A percentile compares a stretch with the other conserved stretches of the same genome.
These are phyloP conservation scores for Dyspetes luteomarginatus DNA, from an alignment of 2,888 invertebrate species.

Conservation along the genomic window DNA sequence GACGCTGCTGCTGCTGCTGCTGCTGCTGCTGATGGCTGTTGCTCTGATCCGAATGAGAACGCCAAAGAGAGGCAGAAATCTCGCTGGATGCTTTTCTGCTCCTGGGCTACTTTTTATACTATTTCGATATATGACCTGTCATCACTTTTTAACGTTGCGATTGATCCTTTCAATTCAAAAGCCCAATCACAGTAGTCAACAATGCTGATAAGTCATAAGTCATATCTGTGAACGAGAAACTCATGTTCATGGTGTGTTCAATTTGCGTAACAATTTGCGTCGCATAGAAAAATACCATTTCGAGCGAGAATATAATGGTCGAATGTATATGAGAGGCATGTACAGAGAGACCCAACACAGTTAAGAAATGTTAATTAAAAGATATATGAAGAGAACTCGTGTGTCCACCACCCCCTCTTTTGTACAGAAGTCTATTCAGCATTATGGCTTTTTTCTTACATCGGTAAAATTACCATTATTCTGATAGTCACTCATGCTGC, in stretches of 20 bases:
- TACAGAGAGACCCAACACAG: slow-evolving; percentile 40
- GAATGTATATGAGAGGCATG: slow-evolving; percentile 47
- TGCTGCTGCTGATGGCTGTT: no score
- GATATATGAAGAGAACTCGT: slow-evolving; percentile 18
- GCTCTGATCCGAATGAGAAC: slow-evolving; percentile 63
- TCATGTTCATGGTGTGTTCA: no score
- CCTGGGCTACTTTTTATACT: not conserved
- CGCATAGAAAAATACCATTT: no score
- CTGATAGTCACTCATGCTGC: not conserved
- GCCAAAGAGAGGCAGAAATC: slow-evolving; percentile 60
- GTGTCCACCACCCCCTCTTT: not conserved
- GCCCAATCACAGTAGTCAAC: no score
- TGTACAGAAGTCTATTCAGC: slow-evolving; percentile 1
- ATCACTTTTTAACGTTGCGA: no score
- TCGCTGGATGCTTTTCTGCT: slow-evolving; percentile 42
- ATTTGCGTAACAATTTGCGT: no score
- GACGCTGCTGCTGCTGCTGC: slow-evolving; percentile 60
- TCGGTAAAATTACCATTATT: slow-evolving; percentile 17
- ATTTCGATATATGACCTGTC: no score
- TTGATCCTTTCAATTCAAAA: no score
- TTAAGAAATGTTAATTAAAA: not conserved
- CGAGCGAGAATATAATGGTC: slow-evolving; percentile 20
- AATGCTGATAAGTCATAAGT: no score
- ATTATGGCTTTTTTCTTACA: not conserved
- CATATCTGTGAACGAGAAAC: no score